A percentile compares a stretch with the other conserved stretches of the same genome.
phyloP scores from a whole-genome alignment of 64 coral and sea anemone genomes.

The Actinia equina region DNA sequence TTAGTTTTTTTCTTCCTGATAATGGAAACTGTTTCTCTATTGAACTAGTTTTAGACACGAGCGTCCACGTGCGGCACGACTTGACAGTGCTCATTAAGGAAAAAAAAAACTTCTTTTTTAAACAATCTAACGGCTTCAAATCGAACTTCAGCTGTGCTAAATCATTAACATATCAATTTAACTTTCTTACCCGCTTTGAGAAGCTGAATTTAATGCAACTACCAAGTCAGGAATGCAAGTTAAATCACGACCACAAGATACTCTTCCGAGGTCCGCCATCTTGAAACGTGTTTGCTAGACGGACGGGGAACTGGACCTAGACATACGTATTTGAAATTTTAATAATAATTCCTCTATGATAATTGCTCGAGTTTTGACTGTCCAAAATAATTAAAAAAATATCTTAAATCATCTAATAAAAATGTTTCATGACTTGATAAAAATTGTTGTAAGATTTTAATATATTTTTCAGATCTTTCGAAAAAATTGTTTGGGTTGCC shows the following conservation, averaged over 20 bases:
- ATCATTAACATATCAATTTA: neutral
- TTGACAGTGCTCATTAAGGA: no score
- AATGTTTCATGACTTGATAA: neutral
- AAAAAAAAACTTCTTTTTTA: neutral
- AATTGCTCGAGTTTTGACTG: no score
- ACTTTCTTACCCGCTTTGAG: constrained; percentile 74
- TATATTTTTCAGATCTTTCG: neutral
- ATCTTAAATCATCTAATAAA: neutral
- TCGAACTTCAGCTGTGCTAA: neutral
- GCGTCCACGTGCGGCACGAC: neutral
- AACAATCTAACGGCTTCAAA: neutral
- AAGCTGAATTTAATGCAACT: constrained; percentile 67
- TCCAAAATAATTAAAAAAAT: neutral
- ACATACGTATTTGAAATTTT: no score
- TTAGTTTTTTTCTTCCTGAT: no score
- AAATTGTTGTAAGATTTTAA: neutral
- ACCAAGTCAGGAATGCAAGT: constrained; percentile 84
- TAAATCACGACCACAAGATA: constrained; percentile 93
- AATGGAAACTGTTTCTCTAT: neutral
- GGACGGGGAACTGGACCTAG: constrained; percentile 10
- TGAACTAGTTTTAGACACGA: neutral
- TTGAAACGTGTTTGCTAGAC: constrained; percentile 28
- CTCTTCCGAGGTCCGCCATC: constrained; percentile 71
- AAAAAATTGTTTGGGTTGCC: neutral
- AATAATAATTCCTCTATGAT: no score